Percentiles rank a stretch among this genome's conserved stretches.
These are phyloP conservation scores for Peromyscus californicus DNA, from an alignment of 2,113 vertebrate species.

Conservation along the genomic window DNA sequence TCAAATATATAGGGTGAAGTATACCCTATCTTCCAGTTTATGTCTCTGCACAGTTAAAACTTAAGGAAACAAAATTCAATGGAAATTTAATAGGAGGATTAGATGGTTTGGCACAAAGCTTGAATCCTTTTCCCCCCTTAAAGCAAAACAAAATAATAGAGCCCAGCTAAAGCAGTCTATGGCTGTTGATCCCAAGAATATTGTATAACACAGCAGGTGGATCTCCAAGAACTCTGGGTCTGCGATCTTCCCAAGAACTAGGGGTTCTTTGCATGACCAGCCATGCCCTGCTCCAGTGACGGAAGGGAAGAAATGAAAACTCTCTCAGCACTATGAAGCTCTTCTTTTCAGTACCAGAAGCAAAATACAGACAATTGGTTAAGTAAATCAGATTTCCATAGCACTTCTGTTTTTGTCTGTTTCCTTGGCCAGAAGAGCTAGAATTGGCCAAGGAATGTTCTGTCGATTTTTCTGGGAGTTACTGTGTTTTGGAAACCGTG, in stretches of 20 bases:
- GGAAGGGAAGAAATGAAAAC: background rate
- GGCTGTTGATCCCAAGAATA: background rate
- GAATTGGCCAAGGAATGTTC: background rate
- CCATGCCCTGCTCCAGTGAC: background rate
- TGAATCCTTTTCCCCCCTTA: background rate
- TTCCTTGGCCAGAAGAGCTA: background rate
- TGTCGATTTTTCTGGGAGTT: background rate
- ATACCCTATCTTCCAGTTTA: background rate
- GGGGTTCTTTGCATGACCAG: background rate
- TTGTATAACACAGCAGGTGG: background rate
- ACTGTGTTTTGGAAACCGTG: background rate
- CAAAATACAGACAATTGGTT: background rate
- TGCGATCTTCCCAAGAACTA: background rate
- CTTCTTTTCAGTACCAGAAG: background rate
- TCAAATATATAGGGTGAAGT: background rate
- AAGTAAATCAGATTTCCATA: background rate
- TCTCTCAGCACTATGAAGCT: background rate
- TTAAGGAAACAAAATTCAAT: background rate
- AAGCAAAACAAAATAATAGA: background rate
- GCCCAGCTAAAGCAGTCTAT: background rate
- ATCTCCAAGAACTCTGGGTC: background rate
- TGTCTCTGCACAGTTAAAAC: conserved; percentile 1
- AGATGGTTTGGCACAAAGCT: background rate
- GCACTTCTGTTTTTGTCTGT: background rate
- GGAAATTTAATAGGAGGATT: background rate